Evolutionary conservation across 2,888 invertebrate species (phyloP), one percentile per base, ranked within the genome.

Genomic region (Agrochola lota): DNA sequence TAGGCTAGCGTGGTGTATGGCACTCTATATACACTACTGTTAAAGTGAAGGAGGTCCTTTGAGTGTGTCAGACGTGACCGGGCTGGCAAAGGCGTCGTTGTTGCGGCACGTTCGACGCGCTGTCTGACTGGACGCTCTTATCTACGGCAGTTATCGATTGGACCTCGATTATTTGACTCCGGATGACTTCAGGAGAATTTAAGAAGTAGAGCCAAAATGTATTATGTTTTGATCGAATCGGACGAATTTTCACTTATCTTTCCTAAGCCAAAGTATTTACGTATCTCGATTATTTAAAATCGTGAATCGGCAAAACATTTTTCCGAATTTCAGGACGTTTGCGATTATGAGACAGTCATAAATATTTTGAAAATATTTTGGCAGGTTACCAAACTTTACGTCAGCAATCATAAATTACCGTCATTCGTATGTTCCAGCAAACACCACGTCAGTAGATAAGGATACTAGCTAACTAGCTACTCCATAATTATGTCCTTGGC

Each of bases 21-120:
- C 85, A 83, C 63, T 69, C n/a, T n/a, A 63, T n/a, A 63, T 69
- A n/a, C n/a, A n/a, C 86, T 85, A 80, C 89, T 90, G 90, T 90
- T 88, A 85, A 84, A 85, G 90, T 91, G 88, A 92, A 93, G 88
- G 92, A 92, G 91, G 91, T 90, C 89, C 91, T 91, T 91, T 91
- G 88, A 94, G 92, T 94, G 89, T 95, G 95, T 95, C 95, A 93
- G 88, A 95, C 95, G 95, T 95, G 95, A 95, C 90, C 88, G 79
- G 89, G 93, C 88, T 93, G 85, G 91, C 80, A 91, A 93, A 93
- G 92, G 86, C 88, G 80, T 26, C 88, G 88, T 91, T 91, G 90
- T 90, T 70, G 67, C 62, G 72, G 66, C 88, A 89, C 87, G 88
- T 88, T 78, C 78, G 89, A 78, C 88, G 75, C 74, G 78, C 89